Conservation (phyloP, 92 coral and sea anemone species). For the Paramuricea clavata region DNA sequence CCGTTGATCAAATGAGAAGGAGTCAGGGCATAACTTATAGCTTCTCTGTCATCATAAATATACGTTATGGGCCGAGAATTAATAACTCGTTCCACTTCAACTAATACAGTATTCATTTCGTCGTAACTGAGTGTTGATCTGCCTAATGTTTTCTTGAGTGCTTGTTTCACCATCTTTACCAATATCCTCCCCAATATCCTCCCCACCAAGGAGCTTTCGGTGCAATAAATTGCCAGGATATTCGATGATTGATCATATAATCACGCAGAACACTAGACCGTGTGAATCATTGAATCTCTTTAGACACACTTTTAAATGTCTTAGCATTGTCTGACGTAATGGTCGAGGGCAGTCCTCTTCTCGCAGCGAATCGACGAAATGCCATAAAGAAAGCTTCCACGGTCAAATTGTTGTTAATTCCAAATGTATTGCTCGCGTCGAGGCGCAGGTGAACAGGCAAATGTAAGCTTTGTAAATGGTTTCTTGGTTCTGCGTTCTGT, state of each 20-base stretch:
- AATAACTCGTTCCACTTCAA: too few species aligned
- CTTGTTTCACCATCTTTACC: slow-evolving; percentile 22
- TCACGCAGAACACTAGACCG: slow-evolving; percentile 18
- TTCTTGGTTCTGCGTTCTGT: background rate
- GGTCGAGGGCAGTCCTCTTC: too few species aligned
- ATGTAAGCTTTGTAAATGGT: slow-evolving; percentile 25
- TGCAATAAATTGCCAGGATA: too few species aligned
- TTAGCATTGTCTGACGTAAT: slow-evolving; percentile 49
- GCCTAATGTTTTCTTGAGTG: slow-evolving; percentile 25
- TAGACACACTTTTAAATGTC: too few species aligned
- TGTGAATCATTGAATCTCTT: slow-evolving; percentile 19
- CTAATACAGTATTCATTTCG: slow-evolving; percentile 24
- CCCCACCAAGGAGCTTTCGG: too few species aligned
- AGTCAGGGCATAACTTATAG: too few species aligned
- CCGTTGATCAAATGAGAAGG: too few species aligned
- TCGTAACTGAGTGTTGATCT: slow-evolving; percentile 4
- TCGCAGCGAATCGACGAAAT: slow-evolving; percentile 28
- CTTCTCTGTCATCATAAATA: too few species aligned
- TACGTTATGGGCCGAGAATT: too few species aligned
- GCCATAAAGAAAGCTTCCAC: slow-evolving; percentile 40
- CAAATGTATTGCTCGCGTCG: slow-evolving; percentile 45
- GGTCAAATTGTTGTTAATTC: slow-evolving; percentile 34
- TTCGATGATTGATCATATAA: too few species aligned
- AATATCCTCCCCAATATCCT: slow-evolving; percentile 10
- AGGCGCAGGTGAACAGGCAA: slow-evolving; percentile 53